These are phyloP conservation scores for Myocastor coypus DNA, from an alignment of 2,113 vertebrate genomes.

Conservation along the genomic window DNA sequence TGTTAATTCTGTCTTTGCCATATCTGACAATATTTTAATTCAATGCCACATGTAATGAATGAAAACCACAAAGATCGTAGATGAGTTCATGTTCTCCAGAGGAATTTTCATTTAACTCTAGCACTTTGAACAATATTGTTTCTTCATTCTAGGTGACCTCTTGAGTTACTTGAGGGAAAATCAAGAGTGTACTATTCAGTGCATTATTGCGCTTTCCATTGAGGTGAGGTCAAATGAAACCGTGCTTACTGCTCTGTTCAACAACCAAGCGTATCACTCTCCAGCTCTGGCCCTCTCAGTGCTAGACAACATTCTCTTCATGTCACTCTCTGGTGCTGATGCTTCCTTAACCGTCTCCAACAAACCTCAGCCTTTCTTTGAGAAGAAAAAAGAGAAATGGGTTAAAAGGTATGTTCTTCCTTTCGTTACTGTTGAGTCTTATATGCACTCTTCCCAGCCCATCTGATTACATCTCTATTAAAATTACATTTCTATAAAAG, in stretches of 20 bases:
- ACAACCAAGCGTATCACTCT: constrained; percentile 76
- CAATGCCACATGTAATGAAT: not conserved
- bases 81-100: not conserved
- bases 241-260: constrained; percentile 63
- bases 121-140: not conserved
- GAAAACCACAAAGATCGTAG: not conserved
- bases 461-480: not conserved
- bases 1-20: not conserved
- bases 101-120: not conserved
- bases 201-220: constrained; percentile 73
- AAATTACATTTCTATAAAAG: not conserved
- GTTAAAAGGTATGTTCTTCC: not conserved
- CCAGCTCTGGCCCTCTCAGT: constrained; percentile 54
- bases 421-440: constrained; percentile 16
- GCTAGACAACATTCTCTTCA: constrained; percentile 70
- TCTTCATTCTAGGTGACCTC: constrained; percentile 55
- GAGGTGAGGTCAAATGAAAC: not conserved
- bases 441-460: not conserved
- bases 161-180: constrained; percentile 40
- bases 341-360: constrained; percentile 68
- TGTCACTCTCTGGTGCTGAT: constrained; percentile 51
- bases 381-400: rapidly evolving
- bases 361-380: constrained; percentile 42
- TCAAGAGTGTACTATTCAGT: constrained; percentile 41
- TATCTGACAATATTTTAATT: constrained; percentile 2